These are phyloP conservation scores for Dioctria rufipes DNA, from an alignment of 2,888 invertebrate species.

Conservation along the genomic window DNA sequence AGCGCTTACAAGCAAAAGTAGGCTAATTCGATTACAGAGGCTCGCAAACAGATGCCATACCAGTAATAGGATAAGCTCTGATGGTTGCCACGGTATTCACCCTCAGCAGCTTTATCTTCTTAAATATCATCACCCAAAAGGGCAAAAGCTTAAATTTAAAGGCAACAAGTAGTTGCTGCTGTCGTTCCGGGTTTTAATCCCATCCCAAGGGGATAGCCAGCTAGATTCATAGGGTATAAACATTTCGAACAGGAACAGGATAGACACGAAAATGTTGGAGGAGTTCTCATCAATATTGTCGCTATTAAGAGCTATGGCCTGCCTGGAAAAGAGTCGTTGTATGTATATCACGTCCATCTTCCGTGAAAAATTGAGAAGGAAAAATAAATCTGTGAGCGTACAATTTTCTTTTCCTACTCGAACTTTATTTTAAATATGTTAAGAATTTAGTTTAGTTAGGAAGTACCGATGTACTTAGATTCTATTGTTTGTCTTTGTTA, in stretches of 20 bases:
- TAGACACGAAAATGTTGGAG: neutral
- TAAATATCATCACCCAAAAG: neutral
- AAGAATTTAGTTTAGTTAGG: too few species aligned
- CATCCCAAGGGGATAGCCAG: neutral
- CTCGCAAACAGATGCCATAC: neutral
- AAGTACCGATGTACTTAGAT: too few species aligned
- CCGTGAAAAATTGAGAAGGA: neutral
- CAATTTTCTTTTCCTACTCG: slow-evolving; percentile 5
- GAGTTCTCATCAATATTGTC: slow-evolving; percentile 1
- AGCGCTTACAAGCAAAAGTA: slow-evolving; percentile 22
- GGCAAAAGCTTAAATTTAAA: slow-evolving; percentile 32
- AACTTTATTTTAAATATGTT: too few species aligned
- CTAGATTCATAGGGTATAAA: neutral
- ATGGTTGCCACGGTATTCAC: neutral
- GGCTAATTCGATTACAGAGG: slow-evolving; percentile 43
- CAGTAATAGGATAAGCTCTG: slow-evolving; percentile 21
- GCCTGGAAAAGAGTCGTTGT: neutral
- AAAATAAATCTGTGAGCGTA: slow-evolving; percentile 27
- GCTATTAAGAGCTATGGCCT: neutral
- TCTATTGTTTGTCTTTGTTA: too few species aligned
- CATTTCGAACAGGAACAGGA: neutral
- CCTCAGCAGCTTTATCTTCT: neutral
- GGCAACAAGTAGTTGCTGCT: slow-evolving; percentile 26
- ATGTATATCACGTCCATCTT: neutral
- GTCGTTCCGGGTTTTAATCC: slow-evolving; percentile 3